Evolutionary conservation across 2,797 vertebrate species (phyloP).

Genomic region (Gymnoscopelus microlampas): DNA sequence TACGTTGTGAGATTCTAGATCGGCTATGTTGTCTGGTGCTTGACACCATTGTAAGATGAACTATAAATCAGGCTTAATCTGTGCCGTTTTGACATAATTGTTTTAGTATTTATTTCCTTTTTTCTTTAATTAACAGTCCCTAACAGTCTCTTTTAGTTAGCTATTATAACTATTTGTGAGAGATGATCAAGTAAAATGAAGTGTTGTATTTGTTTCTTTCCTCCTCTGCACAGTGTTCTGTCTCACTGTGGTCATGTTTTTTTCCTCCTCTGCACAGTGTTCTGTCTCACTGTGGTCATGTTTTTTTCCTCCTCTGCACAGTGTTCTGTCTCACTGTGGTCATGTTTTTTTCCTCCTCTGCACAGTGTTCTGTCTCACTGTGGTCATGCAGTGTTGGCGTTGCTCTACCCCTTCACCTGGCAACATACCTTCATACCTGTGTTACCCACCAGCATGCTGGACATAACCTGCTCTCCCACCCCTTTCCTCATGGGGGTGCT

Average conservation of each 20-base stretch:
- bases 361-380: slow-evolving; percentile 91
- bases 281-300: slow-evolving; percentile 91
- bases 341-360: not conserved
- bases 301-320: not conserved
- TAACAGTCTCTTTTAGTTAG: too few species aligned
- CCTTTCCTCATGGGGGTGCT: slow-evolving; percentile 96
- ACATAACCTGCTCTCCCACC: slow-evolving; percentile 97
- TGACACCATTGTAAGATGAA: too few species aligned
- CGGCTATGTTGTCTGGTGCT: too few species aligned
- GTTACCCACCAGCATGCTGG: slow-evolving; percentile 93
- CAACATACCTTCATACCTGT: slow-evolving; percentile 98
- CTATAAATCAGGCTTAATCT: too few species aligned
- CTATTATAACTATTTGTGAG: too few species aligned
- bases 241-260: not conserved
- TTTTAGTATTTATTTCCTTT: too few species aligned
- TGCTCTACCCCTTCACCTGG: slow-evolving; percentile 96
- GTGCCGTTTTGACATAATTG: too few species aligned
- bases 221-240: too few species aligned
- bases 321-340: too few species aligned
- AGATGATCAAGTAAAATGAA: too few species aligned
- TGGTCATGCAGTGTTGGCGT: slow-evolving; percentile 89
- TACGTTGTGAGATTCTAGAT: too few species aligned
- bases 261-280: slow-evolving; percentile 73
- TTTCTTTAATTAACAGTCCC: too few species aligned
- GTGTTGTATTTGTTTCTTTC: not conserved